Evolutionary conservation across 2,797 vertebrate genomes (phyloP), one percentile per base, ranked within the genome.

Genomic region (Pelodytes ibericus): DNA sequence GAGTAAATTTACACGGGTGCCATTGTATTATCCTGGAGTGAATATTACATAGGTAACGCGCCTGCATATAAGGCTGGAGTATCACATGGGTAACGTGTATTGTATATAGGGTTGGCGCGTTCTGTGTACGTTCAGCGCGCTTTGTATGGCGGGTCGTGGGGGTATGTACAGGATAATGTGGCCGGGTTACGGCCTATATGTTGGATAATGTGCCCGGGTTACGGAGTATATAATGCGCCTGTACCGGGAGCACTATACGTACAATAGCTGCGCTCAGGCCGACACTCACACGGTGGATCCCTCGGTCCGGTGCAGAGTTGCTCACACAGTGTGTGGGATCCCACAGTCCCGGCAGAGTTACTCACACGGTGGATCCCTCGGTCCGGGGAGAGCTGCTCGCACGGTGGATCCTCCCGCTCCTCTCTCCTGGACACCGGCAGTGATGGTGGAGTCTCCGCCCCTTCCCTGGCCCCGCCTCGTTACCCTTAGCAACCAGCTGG

Each of bases 381-480:
- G 30, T 26, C 73, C 72, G 72, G 24, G 70, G 36, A 13, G 13
- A 30, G 60, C 25, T 25, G 27, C 58, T 41, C 74, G 39, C 66
- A 6, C 75, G 53, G 69, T 72, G 44, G 20, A 26, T 20, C 49
- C 75, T 77, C 75, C 75, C 75, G 75, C 74, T 77, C 74, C 67
- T 77, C 59, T 47, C 62, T 44, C 75, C 64, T 33, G 63, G 59
- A 73, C 64, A 79, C 76, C 71, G 76, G 76, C 76, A 73, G 64
- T 73, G 76, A 77, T 79, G 76, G 71, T 41, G 57, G 47, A 68
- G 58, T 13, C 18, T 36, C 62, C 75, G 63, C 75, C 75, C 69
- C 75, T 67, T 67, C 75, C 69, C 69, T 77, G 69, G 60, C 30
- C 68, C 75, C 75, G 75, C 75, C 75, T 56, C 24, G 69, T 77